Evolutionary conservation across 2,113 vertebrate species (phyloP).

Genomic region (Neopipo cinnamomea): DNA sequence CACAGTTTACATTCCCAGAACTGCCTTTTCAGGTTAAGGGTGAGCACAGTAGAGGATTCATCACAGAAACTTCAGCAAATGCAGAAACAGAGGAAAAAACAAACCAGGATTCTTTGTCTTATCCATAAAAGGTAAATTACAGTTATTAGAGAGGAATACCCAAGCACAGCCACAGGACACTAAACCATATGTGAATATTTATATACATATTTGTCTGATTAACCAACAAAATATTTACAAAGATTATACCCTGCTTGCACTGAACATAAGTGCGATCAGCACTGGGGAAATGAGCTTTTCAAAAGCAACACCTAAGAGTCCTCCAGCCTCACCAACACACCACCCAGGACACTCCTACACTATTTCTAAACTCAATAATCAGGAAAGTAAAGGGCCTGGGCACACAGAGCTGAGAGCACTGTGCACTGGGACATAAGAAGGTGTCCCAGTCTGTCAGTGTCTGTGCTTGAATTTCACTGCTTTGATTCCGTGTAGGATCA

Average conservation of each 20-base stretch:
- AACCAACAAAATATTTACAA: not conserved
- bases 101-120: not conserved
- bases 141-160: not conserved
- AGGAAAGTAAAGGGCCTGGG: not conserved
- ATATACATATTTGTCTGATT: not conserved
- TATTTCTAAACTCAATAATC: not conserved
- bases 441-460: not conserved
- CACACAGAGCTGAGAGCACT: not conserved
- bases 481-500: rapidly evolving
- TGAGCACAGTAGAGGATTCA: not conserved
- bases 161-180: not conserved
- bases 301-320: not conserved
- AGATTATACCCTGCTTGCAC: not conserved
- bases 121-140: not conserved
- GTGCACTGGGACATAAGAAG: rapidly evolving
- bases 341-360: not conserved
- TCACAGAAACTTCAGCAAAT: not conserved
- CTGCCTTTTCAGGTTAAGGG: not conserved
- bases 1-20: not conserved
- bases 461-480: not conserved
- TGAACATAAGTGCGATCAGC: not conserved
- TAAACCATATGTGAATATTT: not conserved
- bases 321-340: not conserved
- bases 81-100: not conserved
- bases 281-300: not conserved